Conservation (phyloP, 1,140 invertebrate species). For the Frieseomelitta varia region DNA sequence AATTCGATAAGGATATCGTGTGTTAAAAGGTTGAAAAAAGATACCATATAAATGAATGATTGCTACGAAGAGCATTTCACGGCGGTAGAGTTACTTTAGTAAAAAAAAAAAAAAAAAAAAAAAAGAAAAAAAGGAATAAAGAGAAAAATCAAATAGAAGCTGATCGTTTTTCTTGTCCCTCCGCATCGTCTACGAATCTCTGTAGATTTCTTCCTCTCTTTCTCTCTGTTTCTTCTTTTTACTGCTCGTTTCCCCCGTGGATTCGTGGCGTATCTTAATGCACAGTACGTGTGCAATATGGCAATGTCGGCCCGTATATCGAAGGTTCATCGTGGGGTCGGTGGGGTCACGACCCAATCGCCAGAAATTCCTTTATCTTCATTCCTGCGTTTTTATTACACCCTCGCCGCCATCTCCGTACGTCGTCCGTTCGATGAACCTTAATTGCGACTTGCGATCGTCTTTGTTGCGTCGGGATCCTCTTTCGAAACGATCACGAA, state of each 20-base stretch:
- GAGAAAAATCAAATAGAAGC: background rate
- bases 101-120: no score
- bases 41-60: background rate
- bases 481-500: conserved; percentile 34
- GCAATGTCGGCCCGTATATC: conserved; percentile 51
- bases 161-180: conserved; percentile 2
- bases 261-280: conserved; percentile 50
- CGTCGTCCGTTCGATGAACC: conserved; percentile 49
- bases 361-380: conserved; percentile 63
- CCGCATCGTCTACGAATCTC: conserved; percentile 16
- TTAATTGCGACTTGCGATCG: conserved; percentile 47
- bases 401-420: conserved; percentile 46
- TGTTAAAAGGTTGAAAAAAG: background rate
- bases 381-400: conserved; percentile 59
- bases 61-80: background rate
- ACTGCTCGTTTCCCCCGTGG: background rate
- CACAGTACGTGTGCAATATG: conserved; percentile 55
- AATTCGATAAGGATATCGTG: background rate
- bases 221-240: conserved; percentile 47
- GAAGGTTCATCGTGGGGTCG: conserved; percentile 49
- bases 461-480: conserved; percentile 40
- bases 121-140: background rate
- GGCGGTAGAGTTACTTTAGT: background rate
- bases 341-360: conserved; percentile 52
- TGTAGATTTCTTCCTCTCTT: conserved; percentile 34